These are phyloP conservation scores for Nesometra sesokonis DNA, from an alignment of 35 echinoderm and acorn worm genomes.

Conservation along the genomic window DNA sequence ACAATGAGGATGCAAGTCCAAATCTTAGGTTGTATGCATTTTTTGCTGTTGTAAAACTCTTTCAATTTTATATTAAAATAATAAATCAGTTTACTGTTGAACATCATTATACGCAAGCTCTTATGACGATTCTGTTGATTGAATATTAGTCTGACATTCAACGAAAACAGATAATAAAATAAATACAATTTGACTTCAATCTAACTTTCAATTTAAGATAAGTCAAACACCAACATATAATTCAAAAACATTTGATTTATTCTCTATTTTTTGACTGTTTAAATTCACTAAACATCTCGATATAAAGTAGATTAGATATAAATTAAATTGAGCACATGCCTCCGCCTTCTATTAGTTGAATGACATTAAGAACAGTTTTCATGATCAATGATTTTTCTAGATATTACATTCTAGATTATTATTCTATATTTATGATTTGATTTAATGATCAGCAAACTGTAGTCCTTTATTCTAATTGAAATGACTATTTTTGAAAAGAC, in stretches of 20 bases:
- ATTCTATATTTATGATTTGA: background rate
- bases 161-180: background rate
- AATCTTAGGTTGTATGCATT: no score
- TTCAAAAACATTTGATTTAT: background rate
- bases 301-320: background rate
- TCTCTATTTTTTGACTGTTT: background rate
- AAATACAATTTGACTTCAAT: background rate
- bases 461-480: background rate
- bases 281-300: background rate
- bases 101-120: background rate
- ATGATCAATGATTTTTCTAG: background rate
- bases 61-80: no score
- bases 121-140: background rate
- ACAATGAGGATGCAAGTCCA: no score
- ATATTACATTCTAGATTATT: background rate
- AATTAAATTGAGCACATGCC: background rate
- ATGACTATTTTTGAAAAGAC: background rate
- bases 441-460: background rate
- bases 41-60: no score
- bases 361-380: background rate
- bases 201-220: background rate
- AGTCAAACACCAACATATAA: background rate
- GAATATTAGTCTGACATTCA: background rate
- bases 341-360: background rate
- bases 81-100: no score